Percentiles rank a stretch among this genome's conserved stretches.
phyloP scores from a whole-genome alignment of 2,113 vertebrate species.

The Halichoeres trimaculatus region DNA sequence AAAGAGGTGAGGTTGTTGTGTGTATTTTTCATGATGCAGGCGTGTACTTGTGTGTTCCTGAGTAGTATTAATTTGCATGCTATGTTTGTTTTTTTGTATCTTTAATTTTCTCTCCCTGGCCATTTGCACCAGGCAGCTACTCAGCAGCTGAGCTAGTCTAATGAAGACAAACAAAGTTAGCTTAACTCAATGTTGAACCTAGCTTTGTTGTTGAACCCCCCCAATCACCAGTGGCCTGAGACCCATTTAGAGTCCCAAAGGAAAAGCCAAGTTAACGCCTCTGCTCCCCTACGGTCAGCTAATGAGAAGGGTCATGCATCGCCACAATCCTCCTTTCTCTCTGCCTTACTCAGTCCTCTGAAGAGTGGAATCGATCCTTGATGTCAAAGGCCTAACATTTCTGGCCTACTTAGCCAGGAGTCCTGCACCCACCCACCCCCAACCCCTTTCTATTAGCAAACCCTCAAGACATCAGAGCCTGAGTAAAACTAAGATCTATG shows the following conservation, averaged over 20 bases:
- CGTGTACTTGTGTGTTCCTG: conserved; percentile 2
- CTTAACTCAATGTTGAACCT: conserved; percentile 45
- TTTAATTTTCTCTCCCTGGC: conserved; percentile 22
- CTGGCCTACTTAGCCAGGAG: conserved; percentile 57
- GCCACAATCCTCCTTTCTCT: conserved; percentile 43
- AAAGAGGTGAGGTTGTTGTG: conserved; percentile 16
- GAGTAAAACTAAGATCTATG: conserved; percentile 41
- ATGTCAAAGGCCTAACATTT: conserved; percentile 78
- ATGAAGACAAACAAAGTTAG: conserved; percentile 49
- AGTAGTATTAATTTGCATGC: conserved; percentile 23
- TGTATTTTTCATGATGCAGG: background rate
- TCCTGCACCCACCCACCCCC: conserved; percentile 19
- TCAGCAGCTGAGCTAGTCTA: conserved; percentile 6
- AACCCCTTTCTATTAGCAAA: conserved; percentile 56
- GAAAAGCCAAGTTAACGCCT: conserved; percentile 71
- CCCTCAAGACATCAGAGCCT: conserved; percentile 40
- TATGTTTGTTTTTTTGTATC: conserved; percentile 31
- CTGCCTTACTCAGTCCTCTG: conserved; percentile 33
- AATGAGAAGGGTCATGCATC: conserved; percentile 74
- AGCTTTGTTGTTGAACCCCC: conserved; percentile 33
- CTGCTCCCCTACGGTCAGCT: conserved; percentile 66
- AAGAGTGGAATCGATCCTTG: conserved; percentile 74
- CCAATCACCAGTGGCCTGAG: conserved; percentile 41
- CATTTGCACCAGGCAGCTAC: conserved; percentile 18
- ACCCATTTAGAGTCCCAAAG: conserved; percentile 66